Evolutionary conservation across 1,140 invertebrate genomes (phyloP).

Genomic region (Lasaia peninsularis): DNA sequence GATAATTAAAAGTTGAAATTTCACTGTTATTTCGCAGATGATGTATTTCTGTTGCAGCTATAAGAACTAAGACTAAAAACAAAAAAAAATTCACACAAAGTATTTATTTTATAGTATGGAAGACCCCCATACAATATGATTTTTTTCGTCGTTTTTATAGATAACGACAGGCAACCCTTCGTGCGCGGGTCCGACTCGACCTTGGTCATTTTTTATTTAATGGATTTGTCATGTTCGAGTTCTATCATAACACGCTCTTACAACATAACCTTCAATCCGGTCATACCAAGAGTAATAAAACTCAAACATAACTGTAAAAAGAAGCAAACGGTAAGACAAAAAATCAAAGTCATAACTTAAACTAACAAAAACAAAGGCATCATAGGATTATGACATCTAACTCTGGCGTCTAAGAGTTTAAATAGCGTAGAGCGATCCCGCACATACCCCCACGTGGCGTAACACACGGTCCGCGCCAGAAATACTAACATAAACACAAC

Average conservation of each 20-base stretch:
- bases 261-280: conserved; percentile 7
- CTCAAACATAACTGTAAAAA: conserved; percentile 24
- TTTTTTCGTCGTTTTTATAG: too few relatives aligned
- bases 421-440: background rate
- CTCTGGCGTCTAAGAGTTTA: background rate
- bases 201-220: too few relatives aligned
- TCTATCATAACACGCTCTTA: background rate
- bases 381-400: conserved; percentile 9
- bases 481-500: conserved; percentile 72
- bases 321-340: conserved; percentile 23
- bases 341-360: conserved; percentile 27
- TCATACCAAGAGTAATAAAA: conserved; percentile 12
- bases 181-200: too few relatives aligned
- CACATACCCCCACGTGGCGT: conserved; percentile 52
- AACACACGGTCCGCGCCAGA: conserved; percentile 60
- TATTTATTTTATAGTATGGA: too few relatives aligned
- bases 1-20: too few relatives aligned
- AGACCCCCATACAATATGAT: too few relatives aligned
- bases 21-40: too few relatives aligned
- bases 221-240: background rate
- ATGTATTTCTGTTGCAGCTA: too few relatives aligned
- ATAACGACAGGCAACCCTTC: too few relatives aligned
- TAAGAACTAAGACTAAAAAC: too few relatives aligned
- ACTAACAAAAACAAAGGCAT: conserved; percentile 4
- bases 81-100: too few relatives aligned